These are phyloP conservation scores for Hemitrygon akajei DNA, from an alignment of 2,797 vertebrate genomes.

Conservation along the genomic window DNA sequence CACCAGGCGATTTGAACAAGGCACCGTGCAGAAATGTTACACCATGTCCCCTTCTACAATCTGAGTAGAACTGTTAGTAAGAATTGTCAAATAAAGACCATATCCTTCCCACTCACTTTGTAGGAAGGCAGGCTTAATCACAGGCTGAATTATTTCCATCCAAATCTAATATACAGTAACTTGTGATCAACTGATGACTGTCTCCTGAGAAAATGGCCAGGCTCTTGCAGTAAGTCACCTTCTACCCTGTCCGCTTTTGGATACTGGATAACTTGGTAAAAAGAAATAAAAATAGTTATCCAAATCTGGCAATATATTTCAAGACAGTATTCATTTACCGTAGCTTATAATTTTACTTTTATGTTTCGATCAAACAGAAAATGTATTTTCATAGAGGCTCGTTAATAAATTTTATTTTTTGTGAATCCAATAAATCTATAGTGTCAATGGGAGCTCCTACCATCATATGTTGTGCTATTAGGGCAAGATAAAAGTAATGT, in stretches of 20 bases:
- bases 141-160: neutral
- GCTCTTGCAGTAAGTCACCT: neutral
- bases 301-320: neutral
- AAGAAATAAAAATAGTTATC: neutral
- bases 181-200: neutral
- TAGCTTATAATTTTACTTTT: neutral
- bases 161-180: neutral
- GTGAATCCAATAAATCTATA: neutral
- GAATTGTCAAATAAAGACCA: neutral
- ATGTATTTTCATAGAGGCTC: neutral
- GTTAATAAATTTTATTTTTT: neutral
- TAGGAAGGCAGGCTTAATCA: no score
- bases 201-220: neutral
- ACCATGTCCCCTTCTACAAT: neutral
- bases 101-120: neutral
- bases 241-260: no score
- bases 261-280: neutral
- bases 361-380: neutral
- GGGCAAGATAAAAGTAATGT: no score
- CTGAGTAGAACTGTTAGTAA: neutral
- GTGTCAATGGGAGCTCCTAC: neutral
- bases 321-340: neutral
- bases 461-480: neutral
- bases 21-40: neutral
- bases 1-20: neutral